Percentiles rank a stretch among this genome's conserved stretches.
Conservation (phyloP, 2,797 vertebrate genomes). For the Muscicapa comitata region DNA sequence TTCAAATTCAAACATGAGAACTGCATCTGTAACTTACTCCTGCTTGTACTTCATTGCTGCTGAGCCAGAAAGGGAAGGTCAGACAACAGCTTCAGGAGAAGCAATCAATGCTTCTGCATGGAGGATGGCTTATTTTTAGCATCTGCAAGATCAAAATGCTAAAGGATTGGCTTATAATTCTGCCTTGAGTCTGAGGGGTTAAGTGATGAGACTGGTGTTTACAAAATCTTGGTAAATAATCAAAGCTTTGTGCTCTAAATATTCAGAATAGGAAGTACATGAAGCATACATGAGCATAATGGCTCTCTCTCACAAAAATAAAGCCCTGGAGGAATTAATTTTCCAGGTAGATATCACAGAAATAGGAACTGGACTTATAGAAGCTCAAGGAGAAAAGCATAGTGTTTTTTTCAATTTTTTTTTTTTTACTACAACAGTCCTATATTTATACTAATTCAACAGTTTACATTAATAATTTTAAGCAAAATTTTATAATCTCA, state of each 20-base stretch:
- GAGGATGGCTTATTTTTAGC: neutral
- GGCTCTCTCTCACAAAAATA: neutral
- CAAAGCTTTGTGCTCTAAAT: neutral
- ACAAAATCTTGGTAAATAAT: neutral
- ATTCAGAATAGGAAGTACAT: neutral
- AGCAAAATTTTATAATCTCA: neutral
- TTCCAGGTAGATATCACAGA: neutral
- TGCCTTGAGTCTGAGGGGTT: neutral
- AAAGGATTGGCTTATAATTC: neutral
- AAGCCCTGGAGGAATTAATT: neutral
- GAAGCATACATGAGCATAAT: neutral
- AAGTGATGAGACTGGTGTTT: neutral
- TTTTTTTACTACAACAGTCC: neutral
- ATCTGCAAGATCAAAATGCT: neutral
- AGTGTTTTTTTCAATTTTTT: fast-evolving
- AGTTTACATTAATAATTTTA: neutral
- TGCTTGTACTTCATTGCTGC: neutral
- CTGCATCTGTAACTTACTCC: neutral
- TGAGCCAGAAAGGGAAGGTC: conserved; percentile 30
- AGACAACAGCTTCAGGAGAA: neutral
- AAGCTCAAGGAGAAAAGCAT: neutral
- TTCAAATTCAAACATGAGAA: conserved; percentile 22
- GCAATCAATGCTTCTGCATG: neutral
- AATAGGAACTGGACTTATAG: neutral
- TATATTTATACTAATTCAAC: neutral